Evolutionary conservation across 1,140 invertebrate genomes (phyloP).

Genomic region (Trissolcus basalis): DNA sequence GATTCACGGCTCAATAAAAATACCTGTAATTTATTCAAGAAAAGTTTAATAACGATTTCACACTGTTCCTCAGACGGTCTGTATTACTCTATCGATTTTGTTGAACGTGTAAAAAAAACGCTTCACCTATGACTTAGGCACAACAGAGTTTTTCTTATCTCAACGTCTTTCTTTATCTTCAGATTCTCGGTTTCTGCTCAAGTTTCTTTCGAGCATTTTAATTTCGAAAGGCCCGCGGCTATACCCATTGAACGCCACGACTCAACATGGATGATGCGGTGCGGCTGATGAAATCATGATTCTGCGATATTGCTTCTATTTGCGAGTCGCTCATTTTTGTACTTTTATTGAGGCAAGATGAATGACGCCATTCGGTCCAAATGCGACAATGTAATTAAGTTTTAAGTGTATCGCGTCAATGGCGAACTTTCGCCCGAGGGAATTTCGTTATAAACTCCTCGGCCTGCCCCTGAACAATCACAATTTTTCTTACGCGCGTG

Average conservation of each 20-base stretch:
- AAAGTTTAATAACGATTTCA: too few species aligned
- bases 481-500: too few species aligned
- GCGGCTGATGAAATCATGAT: constrained; percentile 10
- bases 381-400: constrained; percentile 14
- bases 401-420: neutral
- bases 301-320: constrained; percentile 21
- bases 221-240: constrained; percentile 26
- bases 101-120: too few species aligned
- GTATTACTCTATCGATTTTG: too few species aligned
- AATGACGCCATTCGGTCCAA: neutral
- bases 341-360: constrained; percentile 1
- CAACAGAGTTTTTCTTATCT: constrained; percentile 8
- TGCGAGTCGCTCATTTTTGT: constrained; percentile 16
- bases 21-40: too few species aligned
- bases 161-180: neutral
- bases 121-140: neutral
- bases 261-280: constrained; percentile 5
- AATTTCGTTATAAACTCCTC: too few species aligned
- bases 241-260: constrained; percentile 17
- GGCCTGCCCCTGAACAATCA: too few species aligned
- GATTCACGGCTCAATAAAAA: too few species aligned
- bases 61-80: too few species aligned
- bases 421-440: too few species aligned
- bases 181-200: neutral
- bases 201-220: constrained; percentile 26